phyloP scores from a whole-genome alignment of 2,113 vertebrate genomes.

The Hippocampus mohnikei region DNA sequence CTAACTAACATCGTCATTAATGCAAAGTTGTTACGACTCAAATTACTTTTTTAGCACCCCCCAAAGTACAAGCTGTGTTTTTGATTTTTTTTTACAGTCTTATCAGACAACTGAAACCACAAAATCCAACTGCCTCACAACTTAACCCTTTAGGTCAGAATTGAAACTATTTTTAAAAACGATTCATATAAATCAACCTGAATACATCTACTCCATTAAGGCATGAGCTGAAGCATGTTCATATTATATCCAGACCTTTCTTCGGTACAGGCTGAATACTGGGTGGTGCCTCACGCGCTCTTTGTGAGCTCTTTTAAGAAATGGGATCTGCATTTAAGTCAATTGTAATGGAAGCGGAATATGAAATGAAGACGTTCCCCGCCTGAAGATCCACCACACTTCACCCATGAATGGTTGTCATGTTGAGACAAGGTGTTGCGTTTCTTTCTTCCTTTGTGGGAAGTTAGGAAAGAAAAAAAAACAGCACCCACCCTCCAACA shows the following conservation, averaged over 20 bases:
- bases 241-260: not conserved
- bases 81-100: no score
- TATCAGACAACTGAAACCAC: no score
- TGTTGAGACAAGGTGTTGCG: not conserved
- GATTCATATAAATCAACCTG: no score
- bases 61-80: no score
- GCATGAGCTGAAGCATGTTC: not conserved
- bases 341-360: not conserved
- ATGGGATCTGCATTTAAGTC: not conserved
- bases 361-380: not conserved
- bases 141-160: no score
- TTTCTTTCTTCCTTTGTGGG: slow-evolving; percentile 6
- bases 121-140: no score
- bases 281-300: not conserved
- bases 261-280: not conserved
- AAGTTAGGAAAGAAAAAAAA: not conserved
- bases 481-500: not conserved
- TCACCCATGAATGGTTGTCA: not conserved
- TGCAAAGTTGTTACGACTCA: no score
- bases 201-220: no score
- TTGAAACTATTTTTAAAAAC: no score
- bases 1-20: no score
- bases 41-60: no score
- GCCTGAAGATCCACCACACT: not conserved
- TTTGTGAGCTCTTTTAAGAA: not conserved